A percentile compares a stretch with the other conserved stretches of the same genome.
phyloP scores from a whole-genome alignment of 2,797 vertebrate genomes.

The Siniperca obscura region DNA sequence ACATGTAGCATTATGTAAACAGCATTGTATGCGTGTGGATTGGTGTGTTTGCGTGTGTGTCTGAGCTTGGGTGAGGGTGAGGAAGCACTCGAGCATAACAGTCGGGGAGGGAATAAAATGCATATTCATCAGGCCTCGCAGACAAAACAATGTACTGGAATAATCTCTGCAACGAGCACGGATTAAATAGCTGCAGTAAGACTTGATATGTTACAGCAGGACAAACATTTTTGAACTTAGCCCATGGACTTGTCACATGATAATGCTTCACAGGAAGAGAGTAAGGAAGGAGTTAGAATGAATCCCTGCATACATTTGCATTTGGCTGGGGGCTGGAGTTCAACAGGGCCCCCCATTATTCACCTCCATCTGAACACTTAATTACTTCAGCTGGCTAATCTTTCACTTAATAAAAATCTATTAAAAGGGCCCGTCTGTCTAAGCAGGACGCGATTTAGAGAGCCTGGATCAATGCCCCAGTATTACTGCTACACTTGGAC shows the following conservation, averaged over 20 bases:
- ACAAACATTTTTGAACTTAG: constrained; percentile 45
- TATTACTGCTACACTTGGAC: constrained; percentile 33
- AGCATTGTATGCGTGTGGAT: not conserved
- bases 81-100: constrained; percentile 48
- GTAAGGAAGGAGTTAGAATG: constrained; percentile 5
- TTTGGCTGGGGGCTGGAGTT: constrained; percentile 40
- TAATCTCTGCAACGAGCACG: constrained; percentile 27
- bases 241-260: constrained; percentile 16
- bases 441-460: constrained; percentile 55
- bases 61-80: not conserved
- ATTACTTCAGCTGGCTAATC: constrained; percentile 68
- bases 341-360: constrained; percentile 41
- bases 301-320: constrained; percentile 42
- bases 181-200: constrained; percentile 43
- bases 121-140: constrained; percentile 73
- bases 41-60: not conserved
- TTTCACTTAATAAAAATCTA: constrained; percentile 69
- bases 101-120: constrained; percentile 26
- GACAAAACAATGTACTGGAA: constrained; percentile 59
- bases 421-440: constrained; percentile 50
- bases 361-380: constrained; percentile 57
- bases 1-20: constrained; percentile 4
- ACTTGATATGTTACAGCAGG: constrained; percentile 31
- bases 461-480: constrained; percentile 40
- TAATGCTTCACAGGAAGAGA: constrained; percentile 30